phyloP scores from a whole-genome alignment of 2,797 vertebrate genomes.

The Emys orbicularis region DNA sequence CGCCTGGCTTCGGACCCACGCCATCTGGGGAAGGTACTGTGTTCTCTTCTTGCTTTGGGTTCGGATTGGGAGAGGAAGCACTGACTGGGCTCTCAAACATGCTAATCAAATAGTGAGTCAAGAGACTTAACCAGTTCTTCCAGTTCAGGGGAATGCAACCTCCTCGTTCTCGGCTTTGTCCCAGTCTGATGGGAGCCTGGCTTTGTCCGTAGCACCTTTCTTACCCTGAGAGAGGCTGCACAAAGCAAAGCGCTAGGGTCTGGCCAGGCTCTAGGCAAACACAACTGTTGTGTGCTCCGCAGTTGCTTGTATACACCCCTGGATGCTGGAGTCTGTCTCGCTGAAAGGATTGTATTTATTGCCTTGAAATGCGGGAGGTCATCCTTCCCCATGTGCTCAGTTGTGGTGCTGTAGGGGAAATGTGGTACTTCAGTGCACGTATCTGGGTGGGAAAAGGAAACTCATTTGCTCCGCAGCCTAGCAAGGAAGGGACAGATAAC shows the following conservation, averaged over 20 bases:
- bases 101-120: neutral
- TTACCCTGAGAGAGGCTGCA: neutral
- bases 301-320: neutral
- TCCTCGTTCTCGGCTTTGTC: neutral
- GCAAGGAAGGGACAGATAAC: neutral
- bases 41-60: neutral
- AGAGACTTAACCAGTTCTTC: neutral
- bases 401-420: neutral
- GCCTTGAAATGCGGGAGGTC: neutral
- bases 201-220: neutral
- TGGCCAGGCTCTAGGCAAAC: neutral
- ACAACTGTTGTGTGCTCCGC: neutral
- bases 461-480: neutral
- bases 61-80: neutral
- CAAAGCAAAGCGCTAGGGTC: neutral
- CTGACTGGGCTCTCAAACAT: neutral
- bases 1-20: conserved; percentile 87
- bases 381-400: rapidly evolving
- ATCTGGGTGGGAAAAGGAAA: neutral
- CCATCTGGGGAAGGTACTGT: conserved; percentile 91
- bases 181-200: neutral
- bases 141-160: neutral
- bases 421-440: neutral
- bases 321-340: neutral
- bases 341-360: neutral